Base-by-base conservation (phyloP, 2,113 vertebrate genomes). In the Tragelaphus imberbis region DNA sequence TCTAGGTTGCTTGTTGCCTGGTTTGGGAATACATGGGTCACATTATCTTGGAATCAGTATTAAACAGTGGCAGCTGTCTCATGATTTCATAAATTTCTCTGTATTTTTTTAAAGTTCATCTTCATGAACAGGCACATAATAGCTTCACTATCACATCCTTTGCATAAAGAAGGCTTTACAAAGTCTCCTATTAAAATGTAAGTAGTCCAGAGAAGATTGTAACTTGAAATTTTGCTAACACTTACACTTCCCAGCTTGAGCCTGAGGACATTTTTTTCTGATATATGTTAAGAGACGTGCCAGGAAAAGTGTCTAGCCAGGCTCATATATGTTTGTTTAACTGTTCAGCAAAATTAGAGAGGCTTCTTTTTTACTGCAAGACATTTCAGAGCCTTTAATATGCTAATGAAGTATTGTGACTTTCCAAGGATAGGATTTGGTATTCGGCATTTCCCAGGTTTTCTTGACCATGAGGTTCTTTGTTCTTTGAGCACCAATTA, bases 401-500 rank as follows among this genome's bases (percentile, higher is more conserved):
- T 97, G 97, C 93, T 97, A 98, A 98, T 96, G 30, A 14, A 75
- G 80, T 71, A 96, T 59, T 91, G 84, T 95, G 95, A 98, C 93
- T 98, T 97, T 93, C 71, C 6, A 12, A 68, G 51, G 28, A 82
- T 65, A 93, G 63, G 96, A 95, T 84, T 71, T 75, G 61, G 89
- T 96, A 88, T 90, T 93, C 44, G 2, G 56, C 56, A 55, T 97
- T 98, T 97, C 97, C 97, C 97, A 96, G 96, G 96, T 97, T 97
- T 98, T 95, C 96, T 81, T 77, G 86, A 96, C 96, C 93, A 96
- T 30, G 95, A 88, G 40, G 82, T 59, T 93, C 93, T 97, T 98
- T 98, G 91, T 98, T 96, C 89, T 92, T 93, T 89, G 93, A 98
- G 84, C 47, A 75, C 95, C 96, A 97, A 98, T 97, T 97, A 97